Conservation (phyloP, 2,113 vertebrate genomes). For the Spilogale gracilis region DNA sequence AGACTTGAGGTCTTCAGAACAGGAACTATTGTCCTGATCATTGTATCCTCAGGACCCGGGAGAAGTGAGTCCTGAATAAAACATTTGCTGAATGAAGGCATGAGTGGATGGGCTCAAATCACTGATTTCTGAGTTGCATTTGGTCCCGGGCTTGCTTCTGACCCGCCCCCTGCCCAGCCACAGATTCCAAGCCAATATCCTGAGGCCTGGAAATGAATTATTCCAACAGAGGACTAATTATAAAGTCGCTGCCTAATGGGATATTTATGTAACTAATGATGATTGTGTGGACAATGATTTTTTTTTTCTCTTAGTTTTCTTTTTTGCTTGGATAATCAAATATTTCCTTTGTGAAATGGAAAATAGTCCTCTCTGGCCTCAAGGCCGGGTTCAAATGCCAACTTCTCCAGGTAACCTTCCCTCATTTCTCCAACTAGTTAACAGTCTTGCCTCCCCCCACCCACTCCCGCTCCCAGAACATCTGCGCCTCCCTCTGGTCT, state of each 20-base stretch:
- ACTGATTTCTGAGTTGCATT: neutral
- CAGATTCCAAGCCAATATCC: neutral
- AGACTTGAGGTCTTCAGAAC: neutral
- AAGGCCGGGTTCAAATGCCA: neutral
- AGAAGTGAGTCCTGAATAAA: neutral
- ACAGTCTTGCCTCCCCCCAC: neutral
- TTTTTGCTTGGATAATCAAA: slow-evolving; percentile 35
- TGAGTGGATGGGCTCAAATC: neutral
- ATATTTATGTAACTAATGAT: neutral
- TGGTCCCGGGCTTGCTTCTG: neutral
- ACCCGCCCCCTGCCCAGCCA: neutral
- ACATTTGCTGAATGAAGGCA: neutral
- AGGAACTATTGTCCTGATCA: neutral
- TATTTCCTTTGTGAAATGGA: slow-evolving; percentile 22
- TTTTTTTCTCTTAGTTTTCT: neutral
- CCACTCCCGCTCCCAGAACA: neutral
- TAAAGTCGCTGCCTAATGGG: neutral
- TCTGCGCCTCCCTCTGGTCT: neutral
- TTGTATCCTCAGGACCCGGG: neutral
- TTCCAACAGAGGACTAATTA: neutral
- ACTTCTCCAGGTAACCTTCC: neutral
- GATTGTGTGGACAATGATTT: neutral
- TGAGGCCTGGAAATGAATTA: neutral
- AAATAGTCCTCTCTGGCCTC: neutral
- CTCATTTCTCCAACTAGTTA: slow-evolving; percentile 15